Evolutionary conservation across 1,140 invertebrate species (phyloP).

Genomic region (Orius insidiosus): DNA sequence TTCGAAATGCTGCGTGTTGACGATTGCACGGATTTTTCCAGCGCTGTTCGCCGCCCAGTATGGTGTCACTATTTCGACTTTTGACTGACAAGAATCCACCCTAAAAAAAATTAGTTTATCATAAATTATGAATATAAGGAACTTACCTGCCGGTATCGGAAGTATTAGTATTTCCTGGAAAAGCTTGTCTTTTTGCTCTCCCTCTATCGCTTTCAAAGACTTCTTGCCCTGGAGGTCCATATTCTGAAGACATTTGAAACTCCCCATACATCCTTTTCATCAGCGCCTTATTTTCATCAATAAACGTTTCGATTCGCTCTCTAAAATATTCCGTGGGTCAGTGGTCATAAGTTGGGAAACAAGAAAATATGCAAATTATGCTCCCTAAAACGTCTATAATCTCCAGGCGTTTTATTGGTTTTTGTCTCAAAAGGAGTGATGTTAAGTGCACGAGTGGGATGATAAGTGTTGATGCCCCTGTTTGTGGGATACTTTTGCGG

Average conservation of each 20-base stretch:
- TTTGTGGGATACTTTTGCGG: too few species aligned
- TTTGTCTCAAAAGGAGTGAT: too few species aligned
- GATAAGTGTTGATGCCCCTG: too few species aligned
- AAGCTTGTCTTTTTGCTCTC: conserved; percentile 26
- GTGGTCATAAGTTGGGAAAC: too few species aligned
- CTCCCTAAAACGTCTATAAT: too few species aligned
- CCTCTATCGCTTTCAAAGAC: conserved; percentile 18
- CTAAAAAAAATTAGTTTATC: conserved; percentile 28
- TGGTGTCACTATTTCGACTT: conserved; percentile 81
- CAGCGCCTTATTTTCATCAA: conserved; percentile 82
- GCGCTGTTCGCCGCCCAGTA: conserved; percentile 87
- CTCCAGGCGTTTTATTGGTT: too few species aligned
- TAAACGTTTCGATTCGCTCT: conserved; percentile 74
- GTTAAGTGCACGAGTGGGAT: too few species aligned
- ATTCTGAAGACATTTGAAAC: conserved; percentile 44
- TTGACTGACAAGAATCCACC: conserved; percentile 75
- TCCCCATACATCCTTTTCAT: conserved; percentile 86
- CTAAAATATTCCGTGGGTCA: too few species aligned
- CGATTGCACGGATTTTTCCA: conserved; percentile 75
- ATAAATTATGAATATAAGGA: background rate
- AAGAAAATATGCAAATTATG: conserved; percentile 7
- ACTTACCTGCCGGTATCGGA: conserved; percentile 39
- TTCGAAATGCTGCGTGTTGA: conserved; percentile 87
- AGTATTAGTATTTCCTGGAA: conserved; percentile 30
- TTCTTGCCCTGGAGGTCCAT: conserved; percentile 31